Evolutionary conservation across 1,140 invertebrate genomes (phyloP), one percentile per base, ranked within the genome.

Genomic region (Glossosoma conforme): DNA sequence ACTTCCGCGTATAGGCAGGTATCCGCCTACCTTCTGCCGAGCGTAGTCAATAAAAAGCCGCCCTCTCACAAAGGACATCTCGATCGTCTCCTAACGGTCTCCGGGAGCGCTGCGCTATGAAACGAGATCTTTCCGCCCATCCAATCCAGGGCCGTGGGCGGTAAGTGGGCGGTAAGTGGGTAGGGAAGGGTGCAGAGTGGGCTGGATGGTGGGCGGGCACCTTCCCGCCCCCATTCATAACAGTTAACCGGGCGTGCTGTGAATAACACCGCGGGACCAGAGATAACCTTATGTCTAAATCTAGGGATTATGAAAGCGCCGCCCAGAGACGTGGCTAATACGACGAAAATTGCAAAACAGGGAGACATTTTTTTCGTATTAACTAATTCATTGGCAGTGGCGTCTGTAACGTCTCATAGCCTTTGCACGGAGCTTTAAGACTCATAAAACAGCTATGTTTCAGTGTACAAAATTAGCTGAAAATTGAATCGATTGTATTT

Each of bases 211-310:
- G 35, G 11, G 2, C 14, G 4, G 36, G 2, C 4, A 8, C 35
- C 35, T 18, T 37, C 40, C 19, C 40, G 32, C 32, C 48, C 40
- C 19, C 47, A 55, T 56, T 51, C 54, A 56, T 56, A 56, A 56
- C 54, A 52, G 54, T 56, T 56, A 56, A 56, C 54, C 54, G 54
- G 44, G 40, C 54, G 54, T 56, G 54, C 54, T 40, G 48, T 52
- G 54, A 56, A 56, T 56, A 56, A 56, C 54, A 45, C 54, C 48
- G 44, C 44, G 49, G 54, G 49, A 48, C 50, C 49, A 44, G 49
- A 56, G 54, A 56, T 56, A 56, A 56, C 54, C 54, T 56, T 56
- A 56, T 48, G 54, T 56, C 54, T 52, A 52, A 56, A 56, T 56
- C 54, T 51, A 38, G 49, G 54, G 54, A 56, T 56, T 56, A 56